phyloP scores from a whole-genome alignment of 1,140 invertebrate species.

The Leptopilina boulardi region DNA sequence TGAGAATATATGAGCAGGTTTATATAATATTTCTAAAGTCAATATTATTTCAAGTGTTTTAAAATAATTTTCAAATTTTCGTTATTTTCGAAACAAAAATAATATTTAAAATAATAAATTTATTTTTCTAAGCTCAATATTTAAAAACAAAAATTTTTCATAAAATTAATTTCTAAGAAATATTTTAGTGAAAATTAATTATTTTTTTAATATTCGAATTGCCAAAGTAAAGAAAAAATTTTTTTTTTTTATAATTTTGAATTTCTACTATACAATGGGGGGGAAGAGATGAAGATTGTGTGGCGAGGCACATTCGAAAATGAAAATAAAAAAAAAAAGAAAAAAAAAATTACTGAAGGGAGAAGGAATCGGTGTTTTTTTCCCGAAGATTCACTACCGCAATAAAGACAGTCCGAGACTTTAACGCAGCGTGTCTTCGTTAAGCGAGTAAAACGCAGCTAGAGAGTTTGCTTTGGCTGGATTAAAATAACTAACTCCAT shows the following conservation, averaged over 20 bases:
- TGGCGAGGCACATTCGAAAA: slow-evolving; percentile 7
- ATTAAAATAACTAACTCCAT: slow-evolving; percentile 72
- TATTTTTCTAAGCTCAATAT: slow-evolving; percentile 1
- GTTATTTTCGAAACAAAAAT: neutral
- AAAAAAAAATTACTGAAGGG: neutral
- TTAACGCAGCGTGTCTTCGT: slow-evolving; percentile 69
- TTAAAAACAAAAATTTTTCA: too few relatives aligned
- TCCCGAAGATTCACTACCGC: slow-evolving; percentile 65
- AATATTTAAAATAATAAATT: slow-evolving; percentile 23
- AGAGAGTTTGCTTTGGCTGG: slow-evolving; percentile 69
- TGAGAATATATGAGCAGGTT: slow-evolving; percentile 14
- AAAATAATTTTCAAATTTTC: neutral
- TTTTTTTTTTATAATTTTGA: neutral
- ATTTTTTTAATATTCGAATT: too few relatives aligned
- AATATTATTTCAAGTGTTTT: slow-evolving; percentile 15
- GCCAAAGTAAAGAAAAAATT: slow-evolving; percentile 10
- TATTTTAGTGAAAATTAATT: too few relatives aligned
- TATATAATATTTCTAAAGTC: neutral
- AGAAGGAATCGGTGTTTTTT: slow-evolving; percentile 46
- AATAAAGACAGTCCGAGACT: slow-evolving; percentile 64
- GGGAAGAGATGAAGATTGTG: neutral
- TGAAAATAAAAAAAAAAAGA: neutral
- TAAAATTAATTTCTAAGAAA: too few relatives aligned
- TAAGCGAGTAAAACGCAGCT: slow-evolving; percentile 63
- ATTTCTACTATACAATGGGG: neutral